Evolutionary conservation across 1,140 invertebrate genomes (phyloP).

Genomic region (Marisa cornuarietis): DNA sequence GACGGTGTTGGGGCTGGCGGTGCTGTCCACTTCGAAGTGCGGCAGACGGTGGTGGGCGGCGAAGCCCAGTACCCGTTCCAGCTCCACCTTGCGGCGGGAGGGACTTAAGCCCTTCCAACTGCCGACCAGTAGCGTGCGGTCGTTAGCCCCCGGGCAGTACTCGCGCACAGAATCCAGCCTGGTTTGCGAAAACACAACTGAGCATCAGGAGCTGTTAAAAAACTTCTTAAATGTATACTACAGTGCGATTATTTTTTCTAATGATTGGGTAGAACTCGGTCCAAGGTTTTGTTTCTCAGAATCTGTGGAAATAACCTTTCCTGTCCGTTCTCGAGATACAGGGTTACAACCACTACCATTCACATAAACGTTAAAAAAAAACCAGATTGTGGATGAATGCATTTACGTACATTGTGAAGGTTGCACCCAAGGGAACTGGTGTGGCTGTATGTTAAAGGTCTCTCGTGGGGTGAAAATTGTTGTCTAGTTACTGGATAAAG

Average conservation of each 20-base stretch:
- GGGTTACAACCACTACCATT: not conserved
- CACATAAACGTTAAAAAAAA: not conserved
- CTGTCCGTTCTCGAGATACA: not conserved
- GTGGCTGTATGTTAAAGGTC: too few relatives aligned
- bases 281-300: not conserved
- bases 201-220: too few relatives aligned
- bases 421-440: too few relatives aligned
- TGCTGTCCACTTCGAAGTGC: conserved; percentile 16
- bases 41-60: conserved; percentile 11
- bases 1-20: not conserved
- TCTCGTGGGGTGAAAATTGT: too few relatives aligned
- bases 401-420: too few relatives aligned
- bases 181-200: not conserved
- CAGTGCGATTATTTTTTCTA: not conserved
- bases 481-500: too few relatives aligned
- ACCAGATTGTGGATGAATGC: too few relatives aligned
- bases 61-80: conserved; percentile 1
- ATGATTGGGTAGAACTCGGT: too few relatives aligned
- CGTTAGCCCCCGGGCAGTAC: not conserved
- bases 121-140: not conserved
- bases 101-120: not conserved
- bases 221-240: not conserved
- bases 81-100: not conserved
- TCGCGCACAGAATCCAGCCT: conserved; percentile 8
- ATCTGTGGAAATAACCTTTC: too few relatives aligned